Conservation (phyloP, 2,888 invertebrate species). For the Dynastes hyllus region DNA sequence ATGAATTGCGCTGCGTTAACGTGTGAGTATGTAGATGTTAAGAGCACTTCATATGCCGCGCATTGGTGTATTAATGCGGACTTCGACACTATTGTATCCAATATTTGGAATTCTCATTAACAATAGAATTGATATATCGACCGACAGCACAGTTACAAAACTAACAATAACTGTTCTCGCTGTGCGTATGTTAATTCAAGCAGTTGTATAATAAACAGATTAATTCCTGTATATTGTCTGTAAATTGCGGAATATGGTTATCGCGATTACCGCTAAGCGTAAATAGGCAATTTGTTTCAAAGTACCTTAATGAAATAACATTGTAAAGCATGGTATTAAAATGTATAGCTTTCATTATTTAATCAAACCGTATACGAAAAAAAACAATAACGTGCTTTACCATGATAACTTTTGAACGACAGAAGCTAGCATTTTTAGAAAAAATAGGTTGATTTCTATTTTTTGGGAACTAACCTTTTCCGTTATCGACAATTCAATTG, state of each 20-base stretch:
- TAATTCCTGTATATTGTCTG: conserved; percentile 9
- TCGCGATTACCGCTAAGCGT: neutral
- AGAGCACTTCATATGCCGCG: neutral
- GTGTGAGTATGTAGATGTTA: neutral
- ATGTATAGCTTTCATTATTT: too few relatives aligned
- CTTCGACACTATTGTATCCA: conserved; percentile 17
- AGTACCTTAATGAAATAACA: too few relatives aligned
- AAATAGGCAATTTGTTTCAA: neutral
- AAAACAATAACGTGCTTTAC: too few relatives aligned
- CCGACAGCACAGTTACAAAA: conserved; percentile 21
- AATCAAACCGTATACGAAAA: too few relatives aligned
- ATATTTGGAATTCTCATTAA: conserved; percentile 37
- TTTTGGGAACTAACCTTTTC: too few relatives aligned
- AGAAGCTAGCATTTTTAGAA: too few relatives aligned
- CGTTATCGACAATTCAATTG: too few relatives aligned
- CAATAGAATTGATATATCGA: conserved; percentile 25
- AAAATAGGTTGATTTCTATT: too few relatives aligned
- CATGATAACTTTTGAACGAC: too few relatives aligned
- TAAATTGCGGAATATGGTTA: conserved; percentile 15
- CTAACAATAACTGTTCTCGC: conserved; percentile 25
- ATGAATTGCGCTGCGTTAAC: neutral
- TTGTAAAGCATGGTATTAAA: too few relatives aligned
- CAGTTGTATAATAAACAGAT: conserved; percentile 23
- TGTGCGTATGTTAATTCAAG: conserved; percentile 29
- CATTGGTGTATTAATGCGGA: conserved; percentile 18